Percentiles rank a stretch among this genome's conserved stretches.
phyloP scores from a whole-genome alignment of 2,113 vertebrate genomes.

The Tychaedon coryphoeus region DNA sequence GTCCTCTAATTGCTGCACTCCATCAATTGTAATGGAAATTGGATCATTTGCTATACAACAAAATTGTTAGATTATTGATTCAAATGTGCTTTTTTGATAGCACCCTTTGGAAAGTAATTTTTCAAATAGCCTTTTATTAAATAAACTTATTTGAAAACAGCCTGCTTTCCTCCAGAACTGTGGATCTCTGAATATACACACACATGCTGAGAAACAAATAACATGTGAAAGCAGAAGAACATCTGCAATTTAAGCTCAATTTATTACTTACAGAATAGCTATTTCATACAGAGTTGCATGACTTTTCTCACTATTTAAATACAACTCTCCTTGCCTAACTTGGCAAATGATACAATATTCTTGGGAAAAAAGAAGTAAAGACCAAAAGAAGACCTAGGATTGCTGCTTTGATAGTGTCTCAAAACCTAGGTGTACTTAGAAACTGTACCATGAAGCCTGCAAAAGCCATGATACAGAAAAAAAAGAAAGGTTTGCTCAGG shows the following conservation, averaged over 20 bases:
- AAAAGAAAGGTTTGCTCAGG: not conserved
- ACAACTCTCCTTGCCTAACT: not conserved
- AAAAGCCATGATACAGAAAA: not conserved
- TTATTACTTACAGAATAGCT: constrained; percentile 11
- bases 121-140: constrained; percentile 35
- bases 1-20: not conserved
- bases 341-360: not conserved
- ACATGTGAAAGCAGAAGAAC: not conserved
- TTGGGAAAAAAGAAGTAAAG: not conserved
- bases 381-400: not conserved
- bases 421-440: not conserved
- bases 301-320: not conserved
- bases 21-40: not conserved
- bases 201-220: constrained; percentile 30
- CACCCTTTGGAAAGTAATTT: constrained; percentile 17
- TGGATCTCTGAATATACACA: not conserved
- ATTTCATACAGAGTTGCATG: not conserved
- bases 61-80: not conserved
- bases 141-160: constrained; percentile 41
- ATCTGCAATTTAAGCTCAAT: constrained; percentile 16
- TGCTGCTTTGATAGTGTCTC: not conserved
- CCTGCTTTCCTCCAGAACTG: not conserved
- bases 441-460: not conserved
- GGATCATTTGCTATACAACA: not conserved
- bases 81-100: not conserved